Percentiles rank a stretch among this genome's conserved stretches.
phyloP scores from a whole-genome alignment of 2,113 vertebrate genomes.

The Coreoperca whiteheadi region DNA sequence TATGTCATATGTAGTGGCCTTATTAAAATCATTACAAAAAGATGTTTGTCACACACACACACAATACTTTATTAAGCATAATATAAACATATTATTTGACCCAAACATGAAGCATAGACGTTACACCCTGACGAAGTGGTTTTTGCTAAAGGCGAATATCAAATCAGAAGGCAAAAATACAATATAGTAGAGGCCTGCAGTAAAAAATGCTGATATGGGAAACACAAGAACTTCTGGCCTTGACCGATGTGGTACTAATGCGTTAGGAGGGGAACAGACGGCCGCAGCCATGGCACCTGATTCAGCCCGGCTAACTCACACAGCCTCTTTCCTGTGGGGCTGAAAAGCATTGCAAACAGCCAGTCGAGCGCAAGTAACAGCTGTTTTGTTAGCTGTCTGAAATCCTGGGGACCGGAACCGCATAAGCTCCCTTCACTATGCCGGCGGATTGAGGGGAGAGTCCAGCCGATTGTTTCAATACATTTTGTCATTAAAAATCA shows the following conservation, averaged over 20 bases:
- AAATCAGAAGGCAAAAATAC: conserved; percentile 40
- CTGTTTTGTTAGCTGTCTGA: conserved; percentile 96
- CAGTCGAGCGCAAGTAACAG: conserved; percentile 91
- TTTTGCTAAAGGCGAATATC: not conserved
- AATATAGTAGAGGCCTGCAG: conserved; percentile 22
- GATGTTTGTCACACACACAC: conserved; percentile 35
- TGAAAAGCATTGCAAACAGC: conserved; percentile 93
- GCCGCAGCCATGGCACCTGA: conserved; percentile 79
- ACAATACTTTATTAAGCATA: conserved; percentile 63
- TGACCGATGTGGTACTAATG: conserved; percentile 59
- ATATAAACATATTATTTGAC: conserved; percentile 20
- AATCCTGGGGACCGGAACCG: conserved; percentile 92
- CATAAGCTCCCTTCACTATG: conserved; percentile 92
- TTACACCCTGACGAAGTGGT: conserved; percentile 19
- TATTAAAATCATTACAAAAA: conserved; percentile 45
- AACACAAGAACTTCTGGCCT: conserved; percentile 61
- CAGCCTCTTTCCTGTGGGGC: conserved; percentile 88
- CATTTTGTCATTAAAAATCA: conserved; percentile 93
- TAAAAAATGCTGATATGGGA: conserved; percentile 68
- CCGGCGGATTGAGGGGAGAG: conserved; percentile 89
- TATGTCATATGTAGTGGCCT: conserved; percentile 17
- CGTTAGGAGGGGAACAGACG: conserved; percentile 83
- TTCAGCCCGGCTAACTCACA: conserved; percentile 86
- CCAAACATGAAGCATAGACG: conserved; percentile 13
- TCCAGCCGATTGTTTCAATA: conserved; percentile 93